These are phyloP conservation scores for Salmo trutta DNA, from an alignment of 2,797 vertebrate species.

Conservation along the genomic window DNA sequence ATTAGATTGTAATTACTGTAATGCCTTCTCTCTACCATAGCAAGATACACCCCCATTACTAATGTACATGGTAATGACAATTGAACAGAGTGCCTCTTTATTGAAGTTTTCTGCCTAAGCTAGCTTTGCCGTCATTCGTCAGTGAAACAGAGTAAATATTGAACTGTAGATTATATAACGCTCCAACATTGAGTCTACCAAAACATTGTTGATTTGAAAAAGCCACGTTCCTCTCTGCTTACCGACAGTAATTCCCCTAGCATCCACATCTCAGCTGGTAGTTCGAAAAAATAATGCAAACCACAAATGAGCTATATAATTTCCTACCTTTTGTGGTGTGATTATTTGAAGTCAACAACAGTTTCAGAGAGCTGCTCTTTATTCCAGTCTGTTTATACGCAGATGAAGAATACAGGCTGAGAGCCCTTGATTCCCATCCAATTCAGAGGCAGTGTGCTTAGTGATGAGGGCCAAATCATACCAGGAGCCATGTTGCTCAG, in stretches of 20 bases:
- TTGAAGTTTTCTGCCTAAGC: neutral
- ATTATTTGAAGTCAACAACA: neutral
- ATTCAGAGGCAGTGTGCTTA: slow-evolving; percentile 42
- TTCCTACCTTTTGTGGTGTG: neutral
- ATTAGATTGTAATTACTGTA: too few relatives aligned
- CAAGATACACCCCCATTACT: too few relatives aligned
- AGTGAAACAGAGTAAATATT: neutral
- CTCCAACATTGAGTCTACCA: neutral
- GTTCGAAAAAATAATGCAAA: neutral
- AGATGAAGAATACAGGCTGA: slow-evolving; percentile 28
- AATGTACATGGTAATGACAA: neutral
- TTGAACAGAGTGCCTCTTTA: neutral
- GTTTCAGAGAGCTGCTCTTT: slow-evolving; percentile 13
- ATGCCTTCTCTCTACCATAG: too few relatives aligned
- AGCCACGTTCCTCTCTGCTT: neutral
- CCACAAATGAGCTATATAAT: neutral
- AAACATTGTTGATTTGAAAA: neutral
- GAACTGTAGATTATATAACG: neutral
- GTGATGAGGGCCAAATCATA: slow-evolving; percentile 58
- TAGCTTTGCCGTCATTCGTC: neutral
- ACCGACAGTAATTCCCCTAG: neutral
- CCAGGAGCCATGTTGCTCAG: slow-evolving; percentile 34
- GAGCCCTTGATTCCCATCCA: slow-evolving; percentile 53
- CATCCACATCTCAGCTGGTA: neutral
- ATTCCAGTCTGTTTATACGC: slow-evolving; percentile 30